Percentiles rank a stretch among this genome's conserved stretches.
These are phyloP conservation scores for Siderastrea siderea DNA, from an alignment of 92 coral and sea anemone genomes.

Conservation along the genomic window DNA sequence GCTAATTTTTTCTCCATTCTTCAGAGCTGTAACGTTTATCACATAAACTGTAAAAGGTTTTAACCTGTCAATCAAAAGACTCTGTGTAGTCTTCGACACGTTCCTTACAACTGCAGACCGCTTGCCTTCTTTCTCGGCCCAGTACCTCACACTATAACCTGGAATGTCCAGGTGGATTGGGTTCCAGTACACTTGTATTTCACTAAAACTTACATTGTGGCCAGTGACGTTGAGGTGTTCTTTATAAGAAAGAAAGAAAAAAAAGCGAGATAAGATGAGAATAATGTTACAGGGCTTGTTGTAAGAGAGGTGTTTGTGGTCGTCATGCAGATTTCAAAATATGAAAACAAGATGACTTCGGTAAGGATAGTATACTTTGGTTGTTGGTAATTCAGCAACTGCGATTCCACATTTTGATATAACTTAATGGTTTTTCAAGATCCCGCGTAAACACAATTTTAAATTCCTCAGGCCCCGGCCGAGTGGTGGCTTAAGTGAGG, in stretches of 20 bases:
- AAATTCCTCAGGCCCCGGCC: too few species aligned
- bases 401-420: too few species aligned
- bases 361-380: too few species aligned
- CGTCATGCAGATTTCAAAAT: too few species aligned
- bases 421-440: too few species aligned
- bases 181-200: slow-evolving; percentile 14
- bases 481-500: too few species aligned
- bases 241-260: not conserved
- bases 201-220: not conserved
- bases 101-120: not conserved
- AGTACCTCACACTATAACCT: slow-evolving; percentile 13
- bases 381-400: too few species aligned
- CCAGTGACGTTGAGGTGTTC: slow-evolving; percentile 6
- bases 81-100: not conserved
- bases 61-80: not conserved
- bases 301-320: too few species aligned
- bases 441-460: too few species aligned
- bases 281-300: too few species aligned
- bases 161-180: not conserved
- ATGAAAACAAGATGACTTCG: too few species aligned
- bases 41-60: slow-evolving; percentile 8
- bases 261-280: not conserved
- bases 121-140: slow-evolving; percentile 9
- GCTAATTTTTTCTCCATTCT: not conserved
- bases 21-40: not conserved